phyloP scores from a whole-genome alignment of 2,113 vertebrate genomes.

The Lethenteron reissneri region DNA sequence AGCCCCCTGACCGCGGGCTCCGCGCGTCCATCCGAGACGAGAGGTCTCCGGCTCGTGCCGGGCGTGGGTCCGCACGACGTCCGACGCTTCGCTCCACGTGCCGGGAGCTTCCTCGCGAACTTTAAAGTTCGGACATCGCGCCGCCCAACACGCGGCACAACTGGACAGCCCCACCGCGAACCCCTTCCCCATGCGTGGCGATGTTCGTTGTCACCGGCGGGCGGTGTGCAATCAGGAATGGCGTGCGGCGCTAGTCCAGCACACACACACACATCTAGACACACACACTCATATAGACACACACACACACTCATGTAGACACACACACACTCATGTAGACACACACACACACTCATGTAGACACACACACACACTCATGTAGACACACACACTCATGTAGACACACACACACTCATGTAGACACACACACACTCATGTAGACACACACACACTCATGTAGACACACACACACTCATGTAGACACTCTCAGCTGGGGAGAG shows the following conservation, averaged over 20 bases:
- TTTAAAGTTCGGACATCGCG: too few relatives aligned
- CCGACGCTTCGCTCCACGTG: too few relatives aligned
- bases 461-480: constrained; percentile 1
- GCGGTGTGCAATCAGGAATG: too few relatives aligned
- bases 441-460: background rate
- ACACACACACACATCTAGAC: background rate
- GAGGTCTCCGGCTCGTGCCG: too few relatives aligned
- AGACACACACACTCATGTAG: background rate
- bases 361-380: constrained; percentile 1
- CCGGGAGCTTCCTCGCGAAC: too few relatives aligned
- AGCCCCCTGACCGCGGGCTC: too few relatives aligned
- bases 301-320: background rate
- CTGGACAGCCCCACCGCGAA: too few relatives aligned
- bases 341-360: background rate
- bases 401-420: background rate
- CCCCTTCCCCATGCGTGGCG: too few relatives aligned
- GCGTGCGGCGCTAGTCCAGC: background rate
- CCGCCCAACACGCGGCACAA: too few relatives aligned
- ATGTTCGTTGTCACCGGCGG: too few relatives aligned
- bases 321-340: background rate
- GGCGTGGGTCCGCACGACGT: too few relatives aligned
- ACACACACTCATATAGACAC: background rate
- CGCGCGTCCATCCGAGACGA: too few relatives aligned
- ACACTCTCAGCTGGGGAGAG: background rate
- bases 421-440: constrained; percentile 1